Evolutionary conservation across 2,888 invertebrate genomes (phyloP).

Genomic region (Aphrophora alni): DNA sequence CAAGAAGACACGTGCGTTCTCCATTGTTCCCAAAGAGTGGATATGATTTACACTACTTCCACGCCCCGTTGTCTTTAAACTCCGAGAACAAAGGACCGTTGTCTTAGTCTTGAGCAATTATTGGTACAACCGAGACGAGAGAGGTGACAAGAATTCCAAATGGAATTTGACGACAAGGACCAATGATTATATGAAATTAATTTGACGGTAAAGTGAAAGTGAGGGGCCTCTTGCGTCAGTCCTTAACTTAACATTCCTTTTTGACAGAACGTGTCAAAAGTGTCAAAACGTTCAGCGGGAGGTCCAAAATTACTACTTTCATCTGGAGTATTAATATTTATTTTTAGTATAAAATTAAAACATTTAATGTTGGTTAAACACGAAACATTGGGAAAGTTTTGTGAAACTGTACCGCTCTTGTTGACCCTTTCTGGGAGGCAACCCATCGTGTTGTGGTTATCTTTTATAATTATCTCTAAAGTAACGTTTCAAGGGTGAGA

Average conservation of each 20-base stretch:
- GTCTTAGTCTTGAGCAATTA: neutral
- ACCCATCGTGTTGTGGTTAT: neutral
- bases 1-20: neutral
- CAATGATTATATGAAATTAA: constrained; percentile 3
- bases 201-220: neutral
- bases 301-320: neutral
- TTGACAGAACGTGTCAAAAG: neutral
- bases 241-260: neutral
- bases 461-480: no score
- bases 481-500: neutral
- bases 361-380: neutral
- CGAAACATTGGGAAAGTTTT: neutral
- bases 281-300: neutral
- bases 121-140: neutral
- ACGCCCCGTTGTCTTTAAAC: neutral
- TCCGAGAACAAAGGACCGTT: neutral
- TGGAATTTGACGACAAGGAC: neutral
- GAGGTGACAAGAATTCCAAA: neutral
- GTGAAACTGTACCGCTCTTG: neutral
- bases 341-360: neutral
- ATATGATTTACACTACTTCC: neutral
- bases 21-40: neutral
- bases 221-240: neutral
- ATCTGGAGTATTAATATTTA: neutral
- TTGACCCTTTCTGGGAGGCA: neutral